Evolutionary conservation across 2,113 vertebrate species (phyloP), one percentile per base, ranked within the genome.

Genomic region (Columbina picui): DNA sequence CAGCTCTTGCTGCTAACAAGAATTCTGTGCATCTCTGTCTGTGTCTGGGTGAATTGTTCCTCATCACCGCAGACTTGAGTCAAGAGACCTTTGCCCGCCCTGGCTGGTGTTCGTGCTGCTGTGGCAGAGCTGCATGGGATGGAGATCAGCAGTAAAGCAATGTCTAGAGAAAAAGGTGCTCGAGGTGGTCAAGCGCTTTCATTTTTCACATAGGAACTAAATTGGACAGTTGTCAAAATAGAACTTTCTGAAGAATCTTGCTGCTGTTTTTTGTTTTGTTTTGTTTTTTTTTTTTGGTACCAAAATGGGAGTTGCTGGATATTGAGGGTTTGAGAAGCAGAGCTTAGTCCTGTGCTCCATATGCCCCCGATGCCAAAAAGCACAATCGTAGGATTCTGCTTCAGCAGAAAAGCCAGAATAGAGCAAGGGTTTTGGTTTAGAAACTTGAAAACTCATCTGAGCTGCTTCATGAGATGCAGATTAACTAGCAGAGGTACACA

Each of bases 251-350:
- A 63, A 75, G 75, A 23, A 53, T 15, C 29, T 27, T 25, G 4
- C 18, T 45, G 3, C 2, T 2, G 1, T 1, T 41, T 25, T 26
- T 7, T 18, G n/a, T n/a, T n/a, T n/a, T n/a, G n/a, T n/a, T n/a
- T n/a, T n/a, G n/a, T n/a, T 49, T 29, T 41, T 45, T 14, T 8
- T 29, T 9, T 3, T 30, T 11, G 0, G 2, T 14, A 14, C 22
- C 14, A 15, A 52, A 83, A 50, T 19, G n/a, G 11, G 32, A 69
- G 4, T 52, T 89, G 23, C 29, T 77, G 68, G 39, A 14, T 68
- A 34, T 25, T 67, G 25, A 23, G 29, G 7, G 27, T 32, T 64
- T 49, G 16, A 77, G 45, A 38, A 74, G 8, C 21, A 25, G 15
- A 25, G 27, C 8, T 74, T 67, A 29, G n/a, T 65, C 10, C 57